Evolutionary conservation across 2,888 invertebrate genomes (phyloP), one percentile per base, ranked within the genome.

Genomic region (Tryphoninae sp.): DNA sequence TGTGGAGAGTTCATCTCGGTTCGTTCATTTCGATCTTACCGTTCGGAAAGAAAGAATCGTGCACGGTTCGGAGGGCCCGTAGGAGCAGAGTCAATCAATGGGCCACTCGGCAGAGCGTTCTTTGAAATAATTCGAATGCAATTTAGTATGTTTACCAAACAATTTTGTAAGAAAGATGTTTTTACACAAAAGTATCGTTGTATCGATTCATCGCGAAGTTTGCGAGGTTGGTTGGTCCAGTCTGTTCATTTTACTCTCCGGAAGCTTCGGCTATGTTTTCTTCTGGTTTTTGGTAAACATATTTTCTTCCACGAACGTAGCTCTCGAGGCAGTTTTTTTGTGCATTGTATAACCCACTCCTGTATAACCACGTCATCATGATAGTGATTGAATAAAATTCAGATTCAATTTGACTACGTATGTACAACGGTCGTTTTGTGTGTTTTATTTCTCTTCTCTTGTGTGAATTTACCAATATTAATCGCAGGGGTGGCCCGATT

Each of bases 381-480:
- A 89, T 87, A 89, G 89, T 86, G 88, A 89, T 89, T 91, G 89
- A 91, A 91, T 91, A 91, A 91, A 91, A 89, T 89, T 89, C 89
- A 89, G 88, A 89, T 90, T 86, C 90, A 90, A 89, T 91, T 91
- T 91, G 87, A 90, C 86, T 87, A 89, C 85, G 86, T 79, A 78
- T 84, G 85, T 86, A 83, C 82, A 83, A 84, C 85, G 89, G 87
- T 88, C 88, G 88, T 89, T 88, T 87, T 88, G 86, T 88, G 87
- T 89, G 23, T 76, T 91, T 91, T 90, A 90, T 91, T 91, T 89
- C 88, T 84, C 71, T 84, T 76, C 80, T 85, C 80, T 78, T 82
- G 86, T 88, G 75, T 86, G 83, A 85, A 84, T 84, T 86, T 86
- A 87, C 84, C 83, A 83, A 33, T 19, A 55, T 85, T 87, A 81